Conservation (phyloP, 2,797 vertebrate species). For the Sebastes steindachneri region DNA sequence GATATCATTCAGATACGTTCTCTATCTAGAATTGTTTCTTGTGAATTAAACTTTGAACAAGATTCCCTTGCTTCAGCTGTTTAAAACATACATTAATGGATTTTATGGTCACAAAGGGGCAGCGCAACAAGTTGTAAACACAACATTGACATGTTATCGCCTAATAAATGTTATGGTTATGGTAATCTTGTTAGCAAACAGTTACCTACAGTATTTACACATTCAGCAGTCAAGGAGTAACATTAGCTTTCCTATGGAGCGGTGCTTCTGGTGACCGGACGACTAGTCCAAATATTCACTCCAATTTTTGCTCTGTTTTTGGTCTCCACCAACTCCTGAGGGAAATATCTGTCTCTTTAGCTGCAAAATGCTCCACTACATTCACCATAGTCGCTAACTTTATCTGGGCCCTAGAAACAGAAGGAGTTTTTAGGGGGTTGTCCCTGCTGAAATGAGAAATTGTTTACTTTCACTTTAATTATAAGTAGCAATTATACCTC, state of each 20-base stretch:
- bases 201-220: neutral
- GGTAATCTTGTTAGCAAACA: neutral
- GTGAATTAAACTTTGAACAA: neutral
- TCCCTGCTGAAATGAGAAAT: neutral
- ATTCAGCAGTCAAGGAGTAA: neutral
- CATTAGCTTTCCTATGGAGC: neutral
- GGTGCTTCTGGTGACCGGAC: neutral
- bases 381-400: neutral
- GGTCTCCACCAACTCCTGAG: neutral
- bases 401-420: neutral
- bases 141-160: no score
- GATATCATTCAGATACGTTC: neutral
- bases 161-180: neutral
- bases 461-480: conserved; percentile 43
- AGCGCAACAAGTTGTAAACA: neutral
- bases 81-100: neutral
- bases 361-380: neutral
- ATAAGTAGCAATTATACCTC: conserved; percentile 31
- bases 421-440: neutral
- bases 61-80: neutral
- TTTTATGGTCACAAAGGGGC: neutral
- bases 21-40: neutral
- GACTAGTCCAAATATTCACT: neutral
- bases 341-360: no score
- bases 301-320: neutral